Percentiles rank a stretch among this genome's conserved stretches.
These are phyloP conservation scores for Phyllostomus hastatus DNA, from an alignment of 2,113 vertebrate genomes.

Conservation along the genomic window DNA sequence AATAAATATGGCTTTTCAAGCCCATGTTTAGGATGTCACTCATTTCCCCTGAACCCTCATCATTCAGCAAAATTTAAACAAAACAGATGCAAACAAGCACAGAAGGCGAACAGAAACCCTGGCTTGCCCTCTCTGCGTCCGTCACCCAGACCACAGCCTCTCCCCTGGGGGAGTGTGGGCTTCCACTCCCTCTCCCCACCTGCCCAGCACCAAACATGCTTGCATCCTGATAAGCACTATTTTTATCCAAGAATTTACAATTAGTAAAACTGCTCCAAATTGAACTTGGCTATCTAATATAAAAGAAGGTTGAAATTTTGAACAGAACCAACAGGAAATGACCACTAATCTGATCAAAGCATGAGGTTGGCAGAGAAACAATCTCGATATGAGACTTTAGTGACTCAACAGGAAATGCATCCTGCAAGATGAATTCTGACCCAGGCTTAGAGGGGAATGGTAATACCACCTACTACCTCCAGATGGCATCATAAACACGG, in stretches of 20 bases:
- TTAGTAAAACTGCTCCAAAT: not conserved
- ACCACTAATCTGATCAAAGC: not conserved
- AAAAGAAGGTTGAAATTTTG: not conserved
- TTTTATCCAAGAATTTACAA: not conserved
- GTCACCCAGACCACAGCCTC: not conserved
- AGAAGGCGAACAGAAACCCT: not conserved
- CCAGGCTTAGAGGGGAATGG: not conserved
- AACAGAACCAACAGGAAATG: not conserved
- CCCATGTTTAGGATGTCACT: not conserved
- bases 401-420: constrained; percentile 38
- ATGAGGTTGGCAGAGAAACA: not conserved
- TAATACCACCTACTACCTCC: not conserved
- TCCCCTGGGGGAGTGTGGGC: no score
- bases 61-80: not conserved
- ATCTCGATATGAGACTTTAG: not conserved
- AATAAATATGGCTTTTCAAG: not conserved
- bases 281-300: not conserved
- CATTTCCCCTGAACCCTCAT: not conserved
- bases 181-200: not conserved
- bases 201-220: not conserved
- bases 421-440: not conserved
- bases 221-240: not conserved
- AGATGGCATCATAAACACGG: constrained; percentile 12
- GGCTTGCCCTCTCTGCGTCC: no score
- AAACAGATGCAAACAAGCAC: not conserved